Base-by-base conservation (phyloP, 2,888 invertebrate species). In the Dione vanillae region DNA sequence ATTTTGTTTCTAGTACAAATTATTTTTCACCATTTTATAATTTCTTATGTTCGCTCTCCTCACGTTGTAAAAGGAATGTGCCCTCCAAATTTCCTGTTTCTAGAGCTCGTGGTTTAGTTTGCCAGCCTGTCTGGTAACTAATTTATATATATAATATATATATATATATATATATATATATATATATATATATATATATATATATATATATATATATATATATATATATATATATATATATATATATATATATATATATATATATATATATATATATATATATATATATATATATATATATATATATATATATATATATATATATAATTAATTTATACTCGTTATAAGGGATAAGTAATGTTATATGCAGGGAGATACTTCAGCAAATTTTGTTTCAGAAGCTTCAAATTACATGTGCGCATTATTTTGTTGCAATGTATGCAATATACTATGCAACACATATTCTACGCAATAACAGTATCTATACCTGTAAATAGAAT, bases 21-120 rank as follows among this genome's bases (percentile, higher is more conserved):
- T 27, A 27, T 5, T 27, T 27, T 27, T 3, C 27, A 14, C 1
- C 45, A 45, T 47, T 64, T 64, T 37, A 51, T 64, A 14, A 64
- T 49, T 51, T 49, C 37, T 64, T 40, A 51, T 14, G 37, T 37
- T 52, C 45, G 35, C 35, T 62, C 68, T 68, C 51, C 62, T 35
- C 51, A 62, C 62, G 62, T 20, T 45, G 68, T 62, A 43, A 68
- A 68, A 62, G 52, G 62, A 68, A 68, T 68, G 62, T 68, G 68
- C 62, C 61, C 68, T 68, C 62, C 68, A 68, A 68, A 68, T 68
- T 69, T 69, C 68, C 62, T 56, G 54, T 69, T 69, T 69, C 62
- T 64, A 68, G 62, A 68, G 62, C 37, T 52, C 43, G 61, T 68
- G 52, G 68, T 68, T 68, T 62, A 62, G 62, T 43, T 19, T 54